A percentile compares a stretch with the other conserved stretches of the same genome.
phyloP scores from a whole-genome alignment of 1,140 invertebrate species.

The Drosophila kohkoa region DNA sequence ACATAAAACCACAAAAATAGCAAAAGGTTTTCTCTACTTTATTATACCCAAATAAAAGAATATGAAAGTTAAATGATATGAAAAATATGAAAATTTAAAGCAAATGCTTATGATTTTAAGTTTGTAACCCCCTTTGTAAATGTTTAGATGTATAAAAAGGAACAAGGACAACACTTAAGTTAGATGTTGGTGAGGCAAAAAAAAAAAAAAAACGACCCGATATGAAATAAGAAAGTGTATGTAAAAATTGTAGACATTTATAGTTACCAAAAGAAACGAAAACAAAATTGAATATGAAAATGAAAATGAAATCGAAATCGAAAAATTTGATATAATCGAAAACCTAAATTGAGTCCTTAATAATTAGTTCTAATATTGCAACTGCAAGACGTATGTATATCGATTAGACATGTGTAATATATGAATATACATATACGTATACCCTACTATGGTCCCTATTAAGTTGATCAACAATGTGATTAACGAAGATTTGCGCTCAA shows the following conservation, averaged over 20 bases:
- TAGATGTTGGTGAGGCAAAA: conserved; percentile 60
- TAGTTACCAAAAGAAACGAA: conserved; percentile 33
- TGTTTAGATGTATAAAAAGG: conserved; percentile 71
- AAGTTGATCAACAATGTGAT: conserved; percentile 24
- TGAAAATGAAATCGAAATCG: conserved; percentile 32
- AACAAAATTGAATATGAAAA: conserved; percentile 34
- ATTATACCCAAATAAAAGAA: conserved; percentile 47
- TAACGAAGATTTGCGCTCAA: conserved; percentile 46
- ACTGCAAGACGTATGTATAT: conserved; percentile 53
- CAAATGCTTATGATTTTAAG: conserved; percentile 48
- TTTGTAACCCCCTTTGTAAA: conserved; percentile 71
- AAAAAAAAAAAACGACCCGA: conserved; percentile 40
- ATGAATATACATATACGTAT: conserved; percentile 36
- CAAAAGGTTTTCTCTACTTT: conserved; percentile 67
- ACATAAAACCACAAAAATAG: conserved; percentile 53
- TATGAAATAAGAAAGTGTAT: conserved; percentile 65
- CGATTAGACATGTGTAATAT: conserved; percentile 54
- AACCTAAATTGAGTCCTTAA: conserved; percentile 50
- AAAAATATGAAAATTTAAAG: conserved; percentile 4
- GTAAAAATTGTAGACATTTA: conserved; percentile 61
- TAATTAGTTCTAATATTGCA: conserved; percentile 58
- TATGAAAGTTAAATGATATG: conserved; percentile 15
- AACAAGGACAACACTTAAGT: conserved; percentile 62
- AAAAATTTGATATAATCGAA: conserved; percentile 43
- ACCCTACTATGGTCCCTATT: conserved; percentile 13